Evolutionary conservation across 2,888 invertebrate genomes (phyloP), one percentile per base, ranked within the genome.

Genomic region (Aspidiotus rigidus): DNA sequence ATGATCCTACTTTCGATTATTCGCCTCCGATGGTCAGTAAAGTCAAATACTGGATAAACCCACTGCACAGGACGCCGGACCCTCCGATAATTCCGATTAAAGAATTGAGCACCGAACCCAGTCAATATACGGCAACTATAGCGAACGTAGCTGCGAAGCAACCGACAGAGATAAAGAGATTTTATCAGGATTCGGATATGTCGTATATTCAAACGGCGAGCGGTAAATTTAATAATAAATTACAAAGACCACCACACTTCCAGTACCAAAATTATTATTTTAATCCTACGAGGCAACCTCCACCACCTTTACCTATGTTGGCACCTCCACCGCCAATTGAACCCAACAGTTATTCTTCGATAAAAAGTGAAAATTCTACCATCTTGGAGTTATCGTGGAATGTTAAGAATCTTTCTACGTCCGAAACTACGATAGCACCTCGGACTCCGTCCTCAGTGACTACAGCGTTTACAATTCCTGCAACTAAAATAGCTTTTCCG

Each of bases 1-100:
- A 90, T 76, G 90, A 90, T 76, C 90, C 90, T 9, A 90, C 90
- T 0, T 90, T 87, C 77, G 90, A 90, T 76, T 90, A 90, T 77
- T 88, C 89, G 70, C 90, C 90, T 0, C 90, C 90, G 1, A 86
- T 88, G 3, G 78, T 90, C 54, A 89, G 89, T 72, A 80, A 85
- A 49, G 90, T 90, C 5, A 87, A 87, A 74, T 90, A 90, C 76
- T 90, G 90, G 90, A 83, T 86, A 17, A 86, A 86, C 59, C 84
- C 86, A 0, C 82, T 81, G 73, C 81, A 79, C 1, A 77, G 82
- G 71, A 82, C 84, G 73, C 79, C 83, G 0, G 84, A 86, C 72
- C 81, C 84, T 67, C 75, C 78, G 28, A 67, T 67, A 59, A 57
- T 67, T 28, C 67, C 67, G 11, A 60, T 39, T 42, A 49, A 59